Conservation (phyloP, 2,888 invertebrate genomes). For the Tenthredo mesomela region DNA sequence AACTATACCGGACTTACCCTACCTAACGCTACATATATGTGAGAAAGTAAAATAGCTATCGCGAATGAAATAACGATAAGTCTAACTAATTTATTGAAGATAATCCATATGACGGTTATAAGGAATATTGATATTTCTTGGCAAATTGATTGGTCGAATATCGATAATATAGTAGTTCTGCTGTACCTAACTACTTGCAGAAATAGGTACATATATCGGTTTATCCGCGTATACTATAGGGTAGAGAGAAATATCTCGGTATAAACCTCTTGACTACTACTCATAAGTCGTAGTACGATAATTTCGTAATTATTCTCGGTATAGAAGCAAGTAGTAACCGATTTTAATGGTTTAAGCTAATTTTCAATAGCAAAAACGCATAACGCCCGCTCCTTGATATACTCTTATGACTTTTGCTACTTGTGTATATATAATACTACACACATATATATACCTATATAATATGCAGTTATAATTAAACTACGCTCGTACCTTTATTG, state of each 20-base stretch:
- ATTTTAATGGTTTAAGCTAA: conserved; percentile 48
- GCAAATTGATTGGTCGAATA: no score
- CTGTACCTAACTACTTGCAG: no score
- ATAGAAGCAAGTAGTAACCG: conserved; percentile 17
- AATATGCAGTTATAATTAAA: conserved; percentile 46
- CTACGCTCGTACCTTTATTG: conserved; percentile 32
- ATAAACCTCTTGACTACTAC: no score
- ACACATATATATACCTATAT: background rate
- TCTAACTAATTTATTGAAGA: background rate
- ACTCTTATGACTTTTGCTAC: background rate
- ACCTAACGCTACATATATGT: no score
- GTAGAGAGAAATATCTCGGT: background rate
- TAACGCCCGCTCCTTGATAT: conserved; percentile 11
- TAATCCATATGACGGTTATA: conserved; percentile 19
- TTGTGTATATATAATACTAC: no score
- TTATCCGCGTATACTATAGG: background rate
- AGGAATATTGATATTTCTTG: background rate
- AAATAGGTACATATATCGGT: background rate
- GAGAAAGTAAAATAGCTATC: background rate
- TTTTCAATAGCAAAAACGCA: conserved; percentile 52
- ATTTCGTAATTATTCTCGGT: conserved; percentile 19
- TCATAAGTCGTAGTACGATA: background rate
- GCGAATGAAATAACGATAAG: background rate
- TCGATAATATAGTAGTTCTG: no score
- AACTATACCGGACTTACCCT: no score